Conservation (phyloP, 35 echinoderm and acorn worm genomes). For the Apostichopus californicus region DNA sequence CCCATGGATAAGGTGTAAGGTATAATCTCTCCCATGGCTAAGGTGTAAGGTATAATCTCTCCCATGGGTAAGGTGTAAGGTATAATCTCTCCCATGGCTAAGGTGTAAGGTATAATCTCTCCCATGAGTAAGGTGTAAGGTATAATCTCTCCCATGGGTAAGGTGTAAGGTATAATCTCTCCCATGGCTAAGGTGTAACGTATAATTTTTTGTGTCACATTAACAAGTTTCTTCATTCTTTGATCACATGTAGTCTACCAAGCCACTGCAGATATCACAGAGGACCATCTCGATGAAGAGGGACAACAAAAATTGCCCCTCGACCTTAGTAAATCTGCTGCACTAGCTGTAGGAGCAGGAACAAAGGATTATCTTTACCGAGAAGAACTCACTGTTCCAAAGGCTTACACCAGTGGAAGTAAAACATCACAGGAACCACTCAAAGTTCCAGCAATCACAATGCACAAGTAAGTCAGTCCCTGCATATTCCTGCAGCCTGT, state of each 20-base stretch:
- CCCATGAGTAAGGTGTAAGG: too few species aligned
- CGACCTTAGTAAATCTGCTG: slow-evolving; percentile 75
- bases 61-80: too few species aligned
- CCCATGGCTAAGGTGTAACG: too few species aligned
- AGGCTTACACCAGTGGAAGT: slow-evolving; percentile 39
- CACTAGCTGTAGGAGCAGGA: slow-evolving; percentile 5
- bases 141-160: too few species aligned
- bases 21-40: too few species aligned
- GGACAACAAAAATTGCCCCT: slow-evolving; percentile 78
- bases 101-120: too few species aligned
- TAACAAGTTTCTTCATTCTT: too few species aligned
- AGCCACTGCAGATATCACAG: slow-evolving; percentile 54
- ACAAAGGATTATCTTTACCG: slow-evolving; percentile 18
- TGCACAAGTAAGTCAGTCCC: slow-evolving; percentile 62
- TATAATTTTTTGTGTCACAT: too few species aligned
- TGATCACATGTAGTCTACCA: slow-evolving; percentile 34
- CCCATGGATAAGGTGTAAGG: too few species aligned
- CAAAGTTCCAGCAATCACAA: slow-evolving; percentile 73
- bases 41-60: too few species aligned
- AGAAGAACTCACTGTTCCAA: slow-evolving; percentile 54
- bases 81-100: too few species aligned
- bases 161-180: too few species aligned
- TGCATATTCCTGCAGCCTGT: neutral
- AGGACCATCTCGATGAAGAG: slow-evolving; percentile 61
- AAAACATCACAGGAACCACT: slow-evolving; percentile 59